Base-by-base conservation (phyloP, 2,888 invertebrate species). In the Chromoteleia sp. region DNA sequence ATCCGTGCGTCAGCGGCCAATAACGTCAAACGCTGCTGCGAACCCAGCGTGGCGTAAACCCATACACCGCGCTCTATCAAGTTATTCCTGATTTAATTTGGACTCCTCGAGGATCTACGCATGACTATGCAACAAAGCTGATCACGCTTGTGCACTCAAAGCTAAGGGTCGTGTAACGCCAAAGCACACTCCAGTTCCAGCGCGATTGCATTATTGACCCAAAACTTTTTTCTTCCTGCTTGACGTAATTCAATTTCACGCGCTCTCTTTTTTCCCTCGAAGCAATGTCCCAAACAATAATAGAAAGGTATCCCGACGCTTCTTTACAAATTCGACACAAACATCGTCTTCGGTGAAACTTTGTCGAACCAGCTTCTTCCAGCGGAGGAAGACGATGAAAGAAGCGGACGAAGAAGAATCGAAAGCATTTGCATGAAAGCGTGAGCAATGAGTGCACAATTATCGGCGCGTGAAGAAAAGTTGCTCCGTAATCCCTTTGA, bases 401-500 rank as follows among this genome's bases (percentile, higher is more conserved):
- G 41, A 45, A 45, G 45, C 29, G 54, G 12, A 61, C 12, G 68
- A 58, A 70, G 59, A 59, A 79, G 67, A 65, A 78, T 71, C 67
- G 73, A 12, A 19, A 19, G 41, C 79, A 68, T 74, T 74, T 79
- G 73, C 67, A 73, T 67, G 33, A 83, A 84, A 83, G 85, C 82
- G 82, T 81, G 83, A 78, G 63, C 45, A 67, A 33, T 73, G 78
- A 73, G 73, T 41, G 68, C 61, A 43, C 74, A 70, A 75, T 80
- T 80, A 80, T 70, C 48, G 75, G 43, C 74, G 56, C 68, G 45
- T 19, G 41, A 70, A 75, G 70, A 63, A 75, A 80, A 68, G 45
- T 74, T 80, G 70, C 61, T 8, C 59, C 29, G 68, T 84, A 85
- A 84, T 79, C 84, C 76, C 85, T 86, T 87, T 87, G 86, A 87